Percentiles rank a stretch among this genome's conserved stretches.
Evolutionary conservation across 2,888 invertebrate genomes (phyloP).

Genomic region (Celastrina argiolus): DNA sequence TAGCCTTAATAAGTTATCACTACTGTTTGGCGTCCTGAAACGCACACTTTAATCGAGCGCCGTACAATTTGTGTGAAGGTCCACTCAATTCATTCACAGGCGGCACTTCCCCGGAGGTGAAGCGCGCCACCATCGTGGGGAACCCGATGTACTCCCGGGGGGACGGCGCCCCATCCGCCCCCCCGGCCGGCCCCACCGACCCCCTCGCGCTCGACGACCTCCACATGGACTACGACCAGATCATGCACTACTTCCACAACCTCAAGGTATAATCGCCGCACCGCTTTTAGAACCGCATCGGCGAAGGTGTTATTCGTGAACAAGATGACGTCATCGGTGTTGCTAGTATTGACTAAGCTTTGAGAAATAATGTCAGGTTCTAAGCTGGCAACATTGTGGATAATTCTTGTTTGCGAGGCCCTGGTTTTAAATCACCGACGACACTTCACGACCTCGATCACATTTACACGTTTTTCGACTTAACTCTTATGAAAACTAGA

Average conservation of each 20-base stretch:
- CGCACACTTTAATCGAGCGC: neutral
- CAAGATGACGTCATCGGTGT: conserved; percentile 5
- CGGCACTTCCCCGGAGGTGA: conserved; percentile 80
- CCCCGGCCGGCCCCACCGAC: conserved; percentile 71
- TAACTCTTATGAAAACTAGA: conserved; percentile 66
- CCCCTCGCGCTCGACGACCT: conserved; percentile 87
- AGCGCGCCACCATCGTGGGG: conserved; percentile 90
- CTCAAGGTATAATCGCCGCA: conserved; percentile 85
- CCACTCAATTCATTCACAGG: conserved; percentile 39
- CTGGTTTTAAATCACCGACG: conserved; percentile 33
- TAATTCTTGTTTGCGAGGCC: neutral
- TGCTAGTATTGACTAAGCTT: neutral
- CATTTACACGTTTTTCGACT: conserved; percentile 46
- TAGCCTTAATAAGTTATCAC: too few species aligned
- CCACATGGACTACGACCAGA: conserved; percentile 97
- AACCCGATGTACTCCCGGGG: conserved; percentile 91
- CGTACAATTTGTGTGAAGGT: neutral
- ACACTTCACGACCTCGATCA: conserved; percentile 46
- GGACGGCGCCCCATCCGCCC: conserved; percentile 53
- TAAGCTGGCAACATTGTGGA: neutral
- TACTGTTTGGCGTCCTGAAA: too few species aligned
- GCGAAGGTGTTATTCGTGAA: neutral
- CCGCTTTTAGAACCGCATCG: neutral
- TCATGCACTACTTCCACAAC: conserved; percentile 99
- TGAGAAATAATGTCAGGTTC: neutral